Conservation (phyloP, 2,888 invertebrate species). For the Sinelater perroti region DNA sequence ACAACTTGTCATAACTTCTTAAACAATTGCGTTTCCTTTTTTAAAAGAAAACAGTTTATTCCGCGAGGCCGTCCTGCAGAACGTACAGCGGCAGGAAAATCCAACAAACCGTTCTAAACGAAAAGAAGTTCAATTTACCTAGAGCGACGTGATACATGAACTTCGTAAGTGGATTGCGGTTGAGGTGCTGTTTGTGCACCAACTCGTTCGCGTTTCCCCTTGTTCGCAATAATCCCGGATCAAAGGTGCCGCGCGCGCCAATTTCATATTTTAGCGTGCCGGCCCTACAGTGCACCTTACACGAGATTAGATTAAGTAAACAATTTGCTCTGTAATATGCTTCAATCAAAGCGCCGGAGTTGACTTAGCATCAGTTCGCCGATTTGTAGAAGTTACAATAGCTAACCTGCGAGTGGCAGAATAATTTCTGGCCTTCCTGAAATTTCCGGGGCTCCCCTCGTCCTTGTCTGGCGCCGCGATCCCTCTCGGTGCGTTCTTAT, state of each 20-base stretch:
- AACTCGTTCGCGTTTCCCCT: slow-evolving; percentile 18
- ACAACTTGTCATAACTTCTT: too few relatives aligned
- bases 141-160: background rate
- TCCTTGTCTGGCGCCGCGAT: slow-evolving; percentile 8
- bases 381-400: slow-evolving; percentile 46
- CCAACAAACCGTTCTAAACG: too few relatives aligned
- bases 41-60: too few relatives aligned
- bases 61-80: too few relatives aligned
- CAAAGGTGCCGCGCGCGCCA: slow-evolving; percentile 17
- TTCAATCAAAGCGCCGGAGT: slow-evolving; percentile 45
- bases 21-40: too few relatives aligned
- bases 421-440: slow-evolving; percentile 16
- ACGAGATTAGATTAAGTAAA: slow-evolving; percentile 48
- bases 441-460: background rate
- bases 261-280: slow-evolving; percentile 23
- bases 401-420: slow-evolving; percentile 44
- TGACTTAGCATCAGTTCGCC: slow-evolving; percentile 44
- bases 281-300: slow-evolving; percentile 33
- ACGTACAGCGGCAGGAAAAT: too few relatives aligned
- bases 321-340: slow-evolving; percentile 47
- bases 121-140: background rate
- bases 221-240: slow-evolving; percentile 16
- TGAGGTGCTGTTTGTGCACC: slow-evolving; percentile 7
- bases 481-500: slow-evolving; percentile 2
- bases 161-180: slow-evolving; percentile 11